phyloP scores from a whole-genome alignment of 2,888 invertebrate genomes.

The Netelia fuscicornis region DNA sequence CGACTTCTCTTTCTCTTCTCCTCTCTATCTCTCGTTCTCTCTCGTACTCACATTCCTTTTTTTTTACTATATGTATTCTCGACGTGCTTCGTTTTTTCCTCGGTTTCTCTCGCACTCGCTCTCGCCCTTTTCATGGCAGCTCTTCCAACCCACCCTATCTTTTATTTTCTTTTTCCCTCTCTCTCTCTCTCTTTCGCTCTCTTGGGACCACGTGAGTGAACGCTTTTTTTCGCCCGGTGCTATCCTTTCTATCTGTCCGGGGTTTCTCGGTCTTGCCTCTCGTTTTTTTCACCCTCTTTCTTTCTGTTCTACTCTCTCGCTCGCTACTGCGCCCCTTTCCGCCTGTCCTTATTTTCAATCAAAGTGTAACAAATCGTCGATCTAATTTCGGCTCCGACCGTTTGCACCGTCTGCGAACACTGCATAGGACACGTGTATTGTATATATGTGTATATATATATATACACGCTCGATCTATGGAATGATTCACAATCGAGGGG shows the following conservation, averaged over 20 bases:
- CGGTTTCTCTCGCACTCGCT: constrained; percentile 1
- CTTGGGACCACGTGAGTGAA: constrained; percentile 1
- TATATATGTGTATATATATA: not conserved
- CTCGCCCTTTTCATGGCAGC: constrained; percentile 37
- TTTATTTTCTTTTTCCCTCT: constrained; percentile 44
- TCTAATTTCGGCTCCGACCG: constrained; percentile 51
- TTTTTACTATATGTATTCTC: too few species aligned
- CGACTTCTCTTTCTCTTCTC: not conserved
- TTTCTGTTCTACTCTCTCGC: not conserved
- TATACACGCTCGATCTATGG: not conserved
- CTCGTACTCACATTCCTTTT: not conserved
- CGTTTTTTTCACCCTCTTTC: constrained; percentile 15
- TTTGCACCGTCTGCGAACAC: constrained; percentile 20
- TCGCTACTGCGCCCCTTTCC: constrained; percentile 7
- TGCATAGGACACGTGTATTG: not conserved
- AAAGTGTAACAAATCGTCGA: constrained; percentile 60
- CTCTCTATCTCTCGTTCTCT: constrained; percentile 3
- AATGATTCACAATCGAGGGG: constrained; percentile 5
- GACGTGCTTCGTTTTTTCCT: too few species aligned
- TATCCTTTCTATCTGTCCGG: constrained; percentile 31
- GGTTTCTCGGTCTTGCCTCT: not conserved
- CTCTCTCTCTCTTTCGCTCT: constrained; percentile 5
- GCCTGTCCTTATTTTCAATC: constrained; percentile 58
- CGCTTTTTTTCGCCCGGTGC: constrained; percentile 19
- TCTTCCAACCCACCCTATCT: constrained; percentile 41